Conservation (phyloP, 2,797 vertebrate genomes). For the Sarcophilus harrisii region DNA sequence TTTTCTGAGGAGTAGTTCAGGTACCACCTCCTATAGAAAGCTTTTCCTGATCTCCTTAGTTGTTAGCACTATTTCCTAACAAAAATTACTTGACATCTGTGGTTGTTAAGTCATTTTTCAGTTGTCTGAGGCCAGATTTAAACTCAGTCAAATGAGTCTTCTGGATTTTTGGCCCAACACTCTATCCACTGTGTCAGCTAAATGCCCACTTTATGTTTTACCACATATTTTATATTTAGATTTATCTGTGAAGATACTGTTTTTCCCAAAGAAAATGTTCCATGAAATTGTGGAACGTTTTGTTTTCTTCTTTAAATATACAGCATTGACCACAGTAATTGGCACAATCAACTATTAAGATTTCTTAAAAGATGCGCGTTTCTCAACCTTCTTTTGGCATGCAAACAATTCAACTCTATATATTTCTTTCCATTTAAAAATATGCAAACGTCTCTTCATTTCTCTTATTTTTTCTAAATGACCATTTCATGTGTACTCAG, state of each 20-base stretch:
- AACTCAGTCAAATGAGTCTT: neutral
- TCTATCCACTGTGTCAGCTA: too few relatives aligned
- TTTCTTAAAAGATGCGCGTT: neutral
- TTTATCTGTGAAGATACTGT: neutral
- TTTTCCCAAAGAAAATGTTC: neutral
- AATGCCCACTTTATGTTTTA: neutral
- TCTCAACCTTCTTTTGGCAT: neutral
- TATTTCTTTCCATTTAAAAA: neutral
- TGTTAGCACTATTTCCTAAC: neutral
- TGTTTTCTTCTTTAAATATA: neutral
- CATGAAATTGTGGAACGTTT: neutral
- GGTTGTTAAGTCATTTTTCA: neutral
- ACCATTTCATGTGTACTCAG: neutral
- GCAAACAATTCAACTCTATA: neutral
- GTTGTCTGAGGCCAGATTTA: neutral
- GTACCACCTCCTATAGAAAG: neutral
- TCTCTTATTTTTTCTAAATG: neutral
- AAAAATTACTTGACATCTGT: neutral
- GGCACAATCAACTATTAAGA: neutral
- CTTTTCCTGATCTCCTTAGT: neutral
- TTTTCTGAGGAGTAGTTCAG: neutral
- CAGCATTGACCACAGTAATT: neutral
- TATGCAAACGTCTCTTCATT: neutral
- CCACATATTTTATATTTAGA: neutral
- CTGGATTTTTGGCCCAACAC: neutral